These are phyloP conservation scores for Drosophila birchii DNA, from an alignment of 2,888 invertebrate species.

Conservation along the genomic window DNA sequence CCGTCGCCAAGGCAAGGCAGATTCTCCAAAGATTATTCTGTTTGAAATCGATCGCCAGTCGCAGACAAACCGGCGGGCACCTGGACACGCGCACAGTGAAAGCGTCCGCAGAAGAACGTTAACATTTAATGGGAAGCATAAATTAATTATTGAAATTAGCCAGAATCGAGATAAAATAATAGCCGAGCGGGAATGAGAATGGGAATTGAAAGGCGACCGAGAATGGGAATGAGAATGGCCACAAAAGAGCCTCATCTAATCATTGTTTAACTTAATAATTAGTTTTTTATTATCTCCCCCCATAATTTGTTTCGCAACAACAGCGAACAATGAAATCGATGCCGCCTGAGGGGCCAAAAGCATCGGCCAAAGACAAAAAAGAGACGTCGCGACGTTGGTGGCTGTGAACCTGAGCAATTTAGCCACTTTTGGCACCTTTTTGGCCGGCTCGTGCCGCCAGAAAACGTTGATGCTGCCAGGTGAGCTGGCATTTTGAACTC, in stretches of 20 bases:
- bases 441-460: conserved; percentile 61
- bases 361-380: conserved; percentile 27
- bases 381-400: conserved; percentile 30
- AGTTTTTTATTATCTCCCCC: conserved; percentile 53
- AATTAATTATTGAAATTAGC: conserved; percentile 75
- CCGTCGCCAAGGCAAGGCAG: background rate
- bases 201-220: conserved; percentile 31
- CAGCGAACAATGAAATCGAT: conserved; percentile 38
- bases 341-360: conserved; percentile 30
- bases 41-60: conserved; percentile 31
- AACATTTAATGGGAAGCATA: conserved; percentile 58
- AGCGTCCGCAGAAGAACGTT: conserved; percentile 48
- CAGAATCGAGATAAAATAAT: conserved; percentile 38
- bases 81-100: conserved; percentile 68
- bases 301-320: conserved; percentile 44
- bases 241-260: conserved; percentile 55
- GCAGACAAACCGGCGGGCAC: conserved; percentile 42
- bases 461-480: conserved; percentile 11
- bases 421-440: conserved; percentile 72
- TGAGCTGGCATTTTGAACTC: conserved; percentile 49
- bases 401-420: conserved; percentile 39
- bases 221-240: conserved; percentile 44
- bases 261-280: conserved; percentile 74
- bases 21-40: conserved; percentile 13
- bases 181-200: conserved; percentile 23